Base-by-base conservation (phyloP, 2,888 invertebrate genomes). In the Osmoderma eremita region DNA sequence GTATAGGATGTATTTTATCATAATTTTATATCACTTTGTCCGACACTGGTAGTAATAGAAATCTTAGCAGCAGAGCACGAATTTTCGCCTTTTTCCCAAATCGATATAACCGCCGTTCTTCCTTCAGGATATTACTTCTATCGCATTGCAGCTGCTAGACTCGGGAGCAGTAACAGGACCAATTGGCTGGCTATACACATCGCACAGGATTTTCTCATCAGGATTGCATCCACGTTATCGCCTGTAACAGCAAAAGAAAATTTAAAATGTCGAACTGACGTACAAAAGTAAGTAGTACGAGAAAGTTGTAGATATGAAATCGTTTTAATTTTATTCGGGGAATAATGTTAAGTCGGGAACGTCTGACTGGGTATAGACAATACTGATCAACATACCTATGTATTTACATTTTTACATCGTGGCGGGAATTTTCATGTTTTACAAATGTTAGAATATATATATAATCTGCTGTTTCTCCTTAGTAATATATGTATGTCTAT, bases 191-290 rank as follows among this genome's bases (percentile, higher is more conserved):
- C 79, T 69, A 81, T 76, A 71, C 81, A 81, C 74, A 81, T 81
- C 69, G 80, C 79, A 70, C 81, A 80, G 38, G 82, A 82, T 77
- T 91, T 93, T 81, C 93, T 88, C 80, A 93, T 89, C 76, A 93
- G 88, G 77, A 94, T 94, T 75, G 94, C 94, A 77, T 94, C 94
- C 88, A 94, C 94, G 83, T 94, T 94, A 86, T 94, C 94, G 80
- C 94, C 94, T 94, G 86, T 50, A 83, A 84, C 73, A 78, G 73
- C 54, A 62, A 62, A 58, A 62, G 15, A 30, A 61, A 45, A 45
- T 12, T 45, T 36, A 45, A 15, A 61, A 45, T 15, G 15, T 61
- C 30, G 45, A n/a, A n/a, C n/a, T 30, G 30, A 30, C 30, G 30
- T 30, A 30, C 30, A 30, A 30, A 8, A 10, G 30, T 30, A n/a